Base-by-base conservation (phyloP, 2,888 invertebrate genomes). In the Pyrocoelia pectoralis region DNA sequence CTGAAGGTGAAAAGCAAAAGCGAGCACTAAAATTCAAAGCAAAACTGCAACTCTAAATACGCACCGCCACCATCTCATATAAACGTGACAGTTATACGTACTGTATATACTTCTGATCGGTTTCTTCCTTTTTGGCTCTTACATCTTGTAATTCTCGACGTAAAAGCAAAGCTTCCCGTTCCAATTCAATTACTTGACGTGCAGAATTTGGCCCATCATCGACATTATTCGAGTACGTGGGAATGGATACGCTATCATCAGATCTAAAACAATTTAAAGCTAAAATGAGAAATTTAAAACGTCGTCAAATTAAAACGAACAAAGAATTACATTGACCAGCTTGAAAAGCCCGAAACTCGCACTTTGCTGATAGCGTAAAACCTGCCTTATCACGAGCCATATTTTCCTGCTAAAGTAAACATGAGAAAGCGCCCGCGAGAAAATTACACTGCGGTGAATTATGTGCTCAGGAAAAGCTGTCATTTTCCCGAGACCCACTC, bases 81-180 rank as follows among this genome's bases (percentile, higher is more conserved):
- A 24, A 24, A 6, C 24, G 4, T 6, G 18, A 51, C 12, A 29
- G n/a, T n/a, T 28, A 13, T 62, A 80, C 82, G 84, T 80, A 88
- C 88, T 87, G 86, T 72, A 82, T 80, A 50, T 84, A 81, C 70
- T 85, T 84, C 46, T 86, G 85, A 71, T 88, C 87, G 0, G 86
- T 84, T 70, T 80, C 84, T 67, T 84, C 84, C 70, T 86, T 86
- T 55, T 85, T 85, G 57, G 84, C 84, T 67, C 85, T 82, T 74
- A 84, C 83, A 66, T 87, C 87, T 2, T 84, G 83, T 2, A 88
- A 78, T 69, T 87, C 88, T 66, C 84, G 82, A 72, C 86, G 82
- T 38, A 83, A 70, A 52, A 78, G 76, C 72, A 84, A 65, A 18
- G 84, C 81, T 70, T 88, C 87, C 8, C 84, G 74, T 56, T 87